phyloP scores from a whole-genome alignment of 1,140 invertebrate species.

The Brachionus sp. region DNA sequence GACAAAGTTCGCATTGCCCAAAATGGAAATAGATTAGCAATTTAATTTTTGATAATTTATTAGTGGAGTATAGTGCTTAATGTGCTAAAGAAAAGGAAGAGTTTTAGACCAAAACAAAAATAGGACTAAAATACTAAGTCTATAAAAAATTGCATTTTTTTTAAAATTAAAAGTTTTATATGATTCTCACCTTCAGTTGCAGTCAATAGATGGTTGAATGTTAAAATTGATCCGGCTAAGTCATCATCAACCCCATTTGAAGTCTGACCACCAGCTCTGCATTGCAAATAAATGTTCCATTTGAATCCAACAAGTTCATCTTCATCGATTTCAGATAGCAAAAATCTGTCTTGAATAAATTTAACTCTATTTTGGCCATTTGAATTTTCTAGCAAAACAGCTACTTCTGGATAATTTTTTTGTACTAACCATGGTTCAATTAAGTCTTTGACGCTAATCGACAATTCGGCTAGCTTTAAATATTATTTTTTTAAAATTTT shows the following conservation, averaged over 20 bases:
- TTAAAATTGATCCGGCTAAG: neutral
- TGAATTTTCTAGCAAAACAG: conserved; percentile 7
- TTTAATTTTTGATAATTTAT: no score
- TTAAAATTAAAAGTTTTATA: neutral
- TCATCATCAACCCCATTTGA: neutral
- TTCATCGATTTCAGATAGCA: conserved; percentile 9
- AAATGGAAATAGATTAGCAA: no score
- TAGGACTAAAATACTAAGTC: no score
- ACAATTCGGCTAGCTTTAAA: neutral
- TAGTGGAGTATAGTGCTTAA: no score
- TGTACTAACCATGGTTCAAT: conserved; percentile 28
- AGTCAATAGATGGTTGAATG: neutral
- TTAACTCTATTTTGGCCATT: neutral
- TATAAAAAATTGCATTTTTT: neutral
- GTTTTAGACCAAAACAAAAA: no score
- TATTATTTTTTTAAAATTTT: neutral
- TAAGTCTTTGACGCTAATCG: neutral
- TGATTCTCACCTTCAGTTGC: conserved; percentile 17
- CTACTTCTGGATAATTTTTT: conserved; percentile 44
- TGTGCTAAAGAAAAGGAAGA: no score
- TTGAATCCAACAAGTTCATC: neutral
- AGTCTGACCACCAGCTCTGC: conserved; percentile 20
- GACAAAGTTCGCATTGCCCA: no score
- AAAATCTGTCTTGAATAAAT: conserved; percentile 36
- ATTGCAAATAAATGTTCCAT: conserved; percentile 41